Base-by-base conservation (phyloP, 2,113 vertebrate species). In the Sylvietta virens region DNA sequence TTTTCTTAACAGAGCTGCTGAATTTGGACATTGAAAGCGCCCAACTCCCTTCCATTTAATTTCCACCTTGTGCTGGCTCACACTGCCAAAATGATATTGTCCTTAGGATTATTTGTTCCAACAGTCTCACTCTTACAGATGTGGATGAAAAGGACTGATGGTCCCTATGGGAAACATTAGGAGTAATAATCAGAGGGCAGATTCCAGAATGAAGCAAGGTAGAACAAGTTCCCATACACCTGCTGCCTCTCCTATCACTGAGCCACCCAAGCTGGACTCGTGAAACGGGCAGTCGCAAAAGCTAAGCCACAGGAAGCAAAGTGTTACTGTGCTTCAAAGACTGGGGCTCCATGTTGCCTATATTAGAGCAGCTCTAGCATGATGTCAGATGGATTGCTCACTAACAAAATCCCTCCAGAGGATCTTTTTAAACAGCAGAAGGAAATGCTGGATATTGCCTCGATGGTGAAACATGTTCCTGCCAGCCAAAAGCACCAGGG, bases 401-500 rank as follows among this genome's bases (percentile, higher is more conserved):
- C 44, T 31, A 76, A 33, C 8, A 27, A 87, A 91, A 82, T 35
- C 7, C 66, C 16, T 56, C 61, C 74, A 77, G 28, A 94, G 50
- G n/a, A 86, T 19, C 64, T 64, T 62, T 71, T 64, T 18, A 37
- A 81, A 81, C 57, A 87, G 69, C 48, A 86, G 83, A 67, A 85
- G 66, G 57, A 88, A 94, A 71, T 23, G 72, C 10, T 94, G 92
- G 61, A 22, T 71, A 35, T 54, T 94, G 40, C 51, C 39, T 78
- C 1, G 3, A 66, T 0, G 0, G 81, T 7, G 7, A 91, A 92
- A 69, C 7, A 1, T 35, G 13, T 76, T 53, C 44, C 62, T 48
- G 44, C 15, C 81, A 91, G 87, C 94, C 93, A 96, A 95, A 94
- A 94, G 58, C 70, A 95, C 37, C 81, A 87, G 50, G 14, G 73